Evolutionary conservation across 2,113 vertebrate genomes (phyloP).

Genomic region (Tretioscincus oriximinensis): DNA sequence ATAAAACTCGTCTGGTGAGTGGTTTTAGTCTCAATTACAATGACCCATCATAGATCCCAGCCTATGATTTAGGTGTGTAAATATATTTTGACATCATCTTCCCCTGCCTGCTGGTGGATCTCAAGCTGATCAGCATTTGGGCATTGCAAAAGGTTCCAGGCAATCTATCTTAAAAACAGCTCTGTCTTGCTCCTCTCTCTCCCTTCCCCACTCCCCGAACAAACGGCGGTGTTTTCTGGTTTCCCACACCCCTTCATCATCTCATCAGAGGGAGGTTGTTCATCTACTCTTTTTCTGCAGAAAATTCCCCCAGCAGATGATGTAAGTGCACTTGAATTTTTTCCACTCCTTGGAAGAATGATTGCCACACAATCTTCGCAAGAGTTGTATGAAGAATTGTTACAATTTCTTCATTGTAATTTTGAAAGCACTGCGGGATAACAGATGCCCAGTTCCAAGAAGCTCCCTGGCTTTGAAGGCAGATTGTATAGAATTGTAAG

Average conservation of each 20-base stretch:
- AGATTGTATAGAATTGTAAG: neutral
- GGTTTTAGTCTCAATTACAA: slow-evolving; percentile 14
- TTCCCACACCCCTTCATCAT: slow-evolving; percentile 34
- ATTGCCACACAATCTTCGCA: neutral
- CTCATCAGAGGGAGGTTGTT: neutral
- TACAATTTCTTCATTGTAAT: slow-evolving; percentile 45
- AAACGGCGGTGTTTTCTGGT: slow-evolving; percentile 48
- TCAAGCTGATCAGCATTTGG: slow-evolving; percentile 20
- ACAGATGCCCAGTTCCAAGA: neutral
- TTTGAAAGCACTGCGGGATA: slow-evolving; percentile 34
- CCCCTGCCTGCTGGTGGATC: slow-evolving; percentile 39
- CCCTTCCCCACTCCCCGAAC: slow-evolving; percentile 25
- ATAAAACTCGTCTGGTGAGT: too few relatives aligned
- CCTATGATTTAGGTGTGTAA: slow-evolving; percentile 55
- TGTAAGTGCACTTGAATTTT: slow-evolving; percentile 11
- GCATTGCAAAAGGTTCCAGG: slow-evolving; percentile 33
- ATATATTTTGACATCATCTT: slow-evolving; percentile 35
- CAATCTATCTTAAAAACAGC: slow-evolving; percentile 40
- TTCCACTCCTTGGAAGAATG: slow-evolving; percentile 26
- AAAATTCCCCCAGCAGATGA: slow-evolving; percentile 14
- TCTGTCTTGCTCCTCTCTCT: neutral
- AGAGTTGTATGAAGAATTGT: neutral
- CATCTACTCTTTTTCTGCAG: neutral
- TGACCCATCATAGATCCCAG: slow-evolving; percentile 47
- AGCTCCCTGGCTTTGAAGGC: neutral